Base-by-base conservation (phyloP, 2,888 invertebrate genomes). In the Drosophila multiciliata region DNA sequence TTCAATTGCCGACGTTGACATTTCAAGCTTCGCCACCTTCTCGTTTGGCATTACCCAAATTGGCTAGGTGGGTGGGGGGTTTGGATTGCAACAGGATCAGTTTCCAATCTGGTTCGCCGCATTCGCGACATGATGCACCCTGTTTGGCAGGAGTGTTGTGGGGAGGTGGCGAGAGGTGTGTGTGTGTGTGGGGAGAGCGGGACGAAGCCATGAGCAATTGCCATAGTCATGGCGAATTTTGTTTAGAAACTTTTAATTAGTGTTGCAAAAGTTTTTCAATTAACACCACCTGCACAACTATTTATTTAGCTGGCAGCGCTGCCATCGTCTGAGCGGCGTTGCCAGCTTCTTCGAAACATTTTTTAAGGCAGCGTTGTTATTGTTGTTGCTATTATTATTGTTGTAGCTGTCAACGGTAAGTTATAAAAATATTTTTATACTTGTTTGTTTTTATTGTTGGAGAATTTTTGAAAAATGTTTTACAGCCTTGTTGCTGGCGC, bases 231-330 rank as follows among this genome's bases (percentile, higher is more conserved):
- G 86, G 81, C 82, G 79, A 23, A 89, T 88, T 89, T 89, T 83
- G 86, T 83, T 89, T 89, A 89, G 89, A 91, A 91, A 91, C 91
- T 91, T 91, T 91, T 91, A 91, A 91, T 91, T 91, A 91, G 91
- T 90, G 91, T 88, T 91, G 83, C 84, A 77, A 91, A 91, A 91
- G 91, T 91, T 91, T 91, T 91, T 91, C 91, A 91, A 91, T 91
- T 91, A 91, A 91, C 91, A 91, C 91, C 91, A 91, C 91, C 91
- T 91, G 91, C 87, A 90, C 88, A 91, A 91, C 91, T 91, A 91
- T 91, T 91, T 91, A 91, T 91, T 90, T 90, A 81, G 80, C 73
- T 77, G 87, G 85, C 76, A 73, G 54, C 65, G 69, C 50, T 54
- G 69, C 50, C 35, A 66, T 52, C 50, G 33, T 42, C 38, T 3